Evolutionary conservation across 2,888 invertebrate species (phyloP).

Genomic region (Chorisops tibialis): DNA sequence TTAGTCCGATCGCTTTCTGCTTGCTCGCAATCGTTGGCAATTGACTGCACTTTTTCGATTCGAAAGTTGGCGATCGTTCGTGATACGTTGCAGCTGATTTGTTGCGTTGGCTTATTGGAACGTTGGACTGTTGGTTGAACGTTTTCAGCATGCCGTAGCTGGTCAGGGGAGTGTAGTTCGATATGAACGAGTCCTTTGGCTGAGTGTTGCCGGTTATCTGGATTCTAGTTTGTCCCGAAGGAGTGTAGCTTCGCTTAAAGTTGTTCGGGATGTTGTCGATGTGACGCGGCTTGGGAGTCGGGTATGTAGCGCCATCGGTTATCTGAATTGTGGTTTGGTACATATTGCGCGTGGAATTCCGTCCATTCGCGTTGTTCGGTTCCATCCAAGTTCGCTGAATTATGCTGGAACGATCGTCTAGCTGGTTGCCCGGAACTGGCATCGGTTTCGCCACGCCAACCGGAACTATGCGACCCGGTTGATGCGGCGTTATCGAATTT

Average conservation of each 20-base stretch:
- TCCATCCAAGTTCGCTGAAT: slow-evolving; percentile 20
- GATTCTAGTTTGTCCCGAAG: background rate
- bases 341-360: background rate
- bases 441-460: slow-evolving; percentile 51
- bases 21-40: slow-evolving; percentile 12
- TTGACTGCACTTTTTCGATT: background rate
- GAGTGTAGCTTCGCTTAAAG: slow-evolving; percentile 1
- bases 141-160: slow-evolving; percentile 28
- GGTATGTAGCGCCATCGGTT: background rate
- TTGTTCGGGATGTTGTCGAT: background rate
- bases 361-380: background rate
- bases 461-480: slow-evolving; percentile 48
- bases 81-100: background rate
- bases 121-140: background rate
- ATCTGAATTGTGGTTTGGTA: slow-evolving; percentile 27
- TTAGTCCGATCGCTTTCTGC: background rate
- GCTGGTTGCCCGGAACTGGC: slow-evolving; percentile 33
- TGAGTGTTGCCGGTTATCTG: background rate
- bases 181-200: background rate
- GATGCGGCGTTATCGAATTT: slow-evolving; percentile 48
- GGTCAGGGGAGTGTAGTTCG: slow-evolving; percentile 20
- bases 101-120: background rate
- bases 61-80: background rate
- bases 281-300: background rate
- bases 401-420: background rate